Conservation (phyloP, 2,113 vertebrate species). For the Sturnus vulgaris region DNA sequence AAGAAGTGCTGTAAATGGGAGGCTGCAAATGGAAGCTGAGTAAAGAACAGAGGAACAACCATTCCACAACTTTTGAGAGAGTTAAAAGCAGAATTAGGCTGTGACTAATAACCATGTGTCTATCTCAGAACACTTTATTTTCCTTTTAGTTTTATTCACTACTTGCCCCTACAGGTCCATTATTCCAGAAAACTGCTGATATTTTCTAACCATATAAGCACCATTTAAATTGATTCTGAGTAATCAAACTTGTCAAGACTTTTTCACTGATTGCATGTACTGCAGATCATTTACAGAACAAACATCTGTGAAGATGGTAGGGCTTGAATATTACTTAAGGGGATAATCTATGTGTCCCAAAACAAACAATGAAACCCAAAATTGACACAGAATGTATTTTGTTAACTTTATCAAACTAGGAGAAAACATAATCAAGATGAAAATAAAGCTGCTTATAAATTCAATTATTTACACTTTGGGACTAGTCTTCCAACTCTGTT, state of each 20-base stretch:
- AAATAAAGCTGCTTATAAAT: background rate
- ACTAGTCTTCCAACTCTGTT: background rate
- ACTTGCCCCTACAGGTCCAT: background rate
- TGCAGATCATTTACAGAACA: conserved; percentile 4
- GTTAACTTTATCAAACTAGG: background rate
- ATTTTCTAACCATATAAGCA: background rate
- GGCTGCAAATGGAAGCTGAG: background rate
- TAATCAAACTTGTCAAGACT: background rate
- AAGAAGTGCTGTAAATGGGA: background rate
- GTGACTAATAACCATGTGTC: background rate
- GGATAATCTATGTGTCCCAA: background rate
- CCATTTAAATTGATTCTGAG: background rate
- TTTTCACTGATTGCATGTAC: background rate
- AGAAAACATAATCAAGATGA: background rate
- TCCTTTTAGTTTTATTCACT: background rate
- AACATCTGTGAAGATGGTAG: background rate
- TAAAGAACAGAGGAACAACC: background rate
- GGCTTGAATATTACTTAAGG: background rate
- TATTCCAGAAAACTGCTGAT: background rate
- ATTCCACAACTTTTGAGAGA: background rate
- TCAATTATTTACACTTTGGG: background rate
- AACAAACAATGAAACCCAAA: background rate
- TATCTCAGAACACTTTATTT: background rate
- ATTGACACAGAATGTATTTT: background rate
- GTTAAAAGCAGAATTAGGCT: background rate